Conservation (phyloP, 2,797 vertebrate species). For the Cheirogaleus major region DNA sequence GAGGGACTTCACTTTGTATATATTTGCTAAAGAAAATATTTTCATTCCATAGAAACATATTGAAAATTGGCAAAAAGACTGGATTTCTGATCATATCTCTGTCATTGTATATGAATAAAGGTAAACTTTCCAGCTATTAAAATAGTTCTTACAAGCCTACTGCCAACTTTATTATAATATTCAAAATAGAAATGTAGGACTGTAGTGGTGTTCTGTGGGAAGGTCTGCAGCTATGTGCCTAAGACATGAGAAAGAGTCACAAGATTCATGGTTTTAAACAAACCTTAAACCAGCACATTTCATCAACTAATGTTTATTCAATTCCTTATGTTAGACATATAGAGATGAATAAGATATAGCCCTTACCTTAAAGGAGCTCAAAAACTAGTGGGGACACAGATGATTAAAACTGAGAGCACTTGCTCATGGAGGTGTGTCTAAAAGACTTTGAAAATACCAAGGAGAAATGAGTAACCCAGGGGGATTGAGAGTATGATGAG, state of each 20-base stretch:
- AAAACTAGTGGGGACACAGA: constrained; percentile 24
- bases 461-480: neutral
- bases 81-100: constrained; percentile 25
- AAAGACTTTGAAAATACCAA: neutral
- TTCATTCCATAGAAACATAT: constrained; percentile 9
- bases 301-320: neutral
- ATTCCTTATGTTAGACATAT: neutral
- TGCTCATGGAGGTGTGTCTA: neutral
- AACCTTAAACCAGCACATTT: neutral
- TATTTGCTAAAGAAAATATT: constrained; percentile 47
- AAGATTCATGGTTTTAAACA: neutral
- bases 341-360: neutral
- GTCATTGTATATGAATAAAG: neutral
- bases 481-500: neutral
- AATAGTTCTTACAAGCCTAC: neutral
- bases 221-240: neutral
- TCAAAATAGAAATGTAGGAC: neutral
- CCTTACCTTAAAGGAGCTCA: neutral
- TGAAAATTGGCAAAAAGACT: constrained; percentile 31
- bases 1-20: neutral
- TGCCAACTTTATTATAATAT: constrained; percentile 2
- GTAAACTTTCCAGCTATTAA: constrained; percentile 30
- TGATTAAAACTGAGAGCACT: constrained; percentile 32
- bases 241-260: neutral
- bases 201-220: neutral